Percentiles rank a stretch among this genome's conserved stretches.
These are phyloP conservation scores for Synanthedon myopaeformis DNA, from an alignment of 2,888 invertebrate genomes.

Conservation along the genomic window DNA sequence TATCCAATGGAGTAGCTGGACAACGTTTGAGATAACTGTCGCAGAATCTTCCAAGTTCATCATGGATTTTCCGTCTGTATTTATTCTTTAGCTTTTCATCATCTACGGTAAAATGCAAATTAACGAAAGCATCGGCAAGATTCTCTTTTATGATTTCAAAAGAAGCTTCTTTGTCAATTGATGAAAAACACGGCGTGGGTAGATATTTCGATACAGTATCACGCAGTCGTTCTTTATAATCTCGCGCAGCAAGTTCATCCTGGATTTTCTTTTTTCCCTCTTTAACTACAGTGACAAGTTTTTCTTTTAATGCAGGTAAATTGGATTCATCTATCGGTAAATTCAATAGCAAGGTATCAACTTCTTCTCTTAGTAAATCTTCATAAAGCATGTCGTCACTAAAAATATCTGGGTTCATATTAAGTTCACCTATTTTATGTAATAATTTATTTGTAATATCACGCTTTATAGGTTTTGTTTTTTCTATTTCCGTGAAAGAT, in stretches of 20 bases:
- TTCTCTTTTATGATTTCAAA: conserved; percentile 36
- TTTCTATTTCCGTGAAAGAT: conserved; percentile 13
- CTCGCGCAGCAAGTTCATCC: conserved; percentile 21
- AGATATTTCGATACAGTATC: conserved; percentile 28
- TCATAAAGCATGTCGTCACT: conserved; percentile 29
- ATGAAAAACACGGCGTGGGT: conserved; percentile 13
- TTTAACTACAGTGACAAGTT: conserved; percentile 20
- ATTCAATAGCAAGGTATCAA: conserved; percentile 19
- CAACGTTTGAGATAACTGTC: conserved; percentile 25
- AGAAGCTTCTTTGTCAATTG: conserved; percentile 21
- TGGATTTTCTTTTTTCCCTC: conserved; percentile 18
- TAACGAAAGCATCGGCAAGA: conserved; percentile 39
- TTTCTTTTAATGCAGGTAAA: conserved; percentile 14
- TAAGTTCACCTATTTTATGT: conserved; percentile 28
- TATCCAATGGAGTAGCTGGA: conserved; percentile 20
- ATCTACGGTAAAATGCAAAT: conserved; percentile 24
- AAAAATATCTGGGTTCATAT: conserved; percentile 30
- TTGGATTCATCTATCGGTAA: conserved; percentile 13
- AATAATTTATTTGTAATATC: conserved; percentile 20
- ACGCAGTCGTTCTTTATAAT: conserved; percentile 30
- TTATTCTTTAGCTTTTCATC: conserved; percentile 17
- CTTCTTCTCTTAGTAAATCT: conserved; percentile 26
- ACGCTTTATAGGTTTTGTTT: conserved; percentile 19
- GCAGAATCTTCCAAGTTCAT: conserved; percentile 31
- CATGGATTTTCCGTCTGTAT: conserved; percentile 24